Conservation (phyloP, 2,888 invertebrate genomes). For the Fragum sueziense region DNA sequence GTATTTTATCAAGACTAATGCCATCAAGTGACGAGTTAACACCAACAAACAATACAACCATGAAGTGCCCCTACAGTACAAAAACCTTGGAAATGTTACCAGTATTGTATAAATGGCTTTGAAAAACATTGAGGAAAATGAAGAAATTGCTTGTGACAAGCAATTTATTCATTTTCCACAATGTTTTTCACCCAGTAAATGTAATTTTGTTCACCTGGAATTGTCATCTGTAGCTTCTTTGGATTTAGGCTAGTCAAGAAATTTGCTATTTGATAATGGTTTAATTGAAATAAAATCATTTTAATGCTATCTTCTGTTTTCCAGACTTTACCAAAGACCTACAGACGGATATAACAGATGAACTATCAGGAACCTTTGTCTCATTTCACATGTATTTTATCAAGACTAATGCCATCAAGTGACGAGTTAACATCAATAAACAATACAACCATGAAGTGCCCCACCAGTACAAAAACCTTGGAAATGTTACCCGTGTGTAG, state of each 20-base stretch:
- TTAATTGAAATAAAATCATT: no score
- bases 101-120: no score
- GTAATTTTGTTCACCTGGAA: no score
- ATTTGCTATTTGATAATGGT: no score
- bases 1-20: neutral
- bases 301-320: neutral
- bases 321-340: neutral
- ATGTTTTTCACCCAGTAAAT: no score
- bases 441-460: neutral
- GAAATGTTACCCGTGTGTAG: neutral
- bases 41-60: neutral
- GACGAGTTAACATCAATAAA: neutral
- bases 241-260: no score
- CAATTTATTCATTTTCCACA: no score
- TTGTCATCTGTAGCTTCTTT: no score
- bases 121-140: no score
- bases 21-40: neutral
- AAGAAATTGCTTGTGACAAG: no score
- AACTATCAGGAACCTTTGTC: neutral
- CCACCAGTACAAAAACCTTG: neutral
- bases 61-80: neutral
- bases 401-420: neutral
- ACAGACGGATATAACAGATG: neutral
- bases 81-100: neutral
- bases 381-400: neutral